These are phyloP conservation scores for Cartodere bifasciata DNA, from an alignment of 2,888 invertebrate genomes.

Conservation along the genomic window DNA sequence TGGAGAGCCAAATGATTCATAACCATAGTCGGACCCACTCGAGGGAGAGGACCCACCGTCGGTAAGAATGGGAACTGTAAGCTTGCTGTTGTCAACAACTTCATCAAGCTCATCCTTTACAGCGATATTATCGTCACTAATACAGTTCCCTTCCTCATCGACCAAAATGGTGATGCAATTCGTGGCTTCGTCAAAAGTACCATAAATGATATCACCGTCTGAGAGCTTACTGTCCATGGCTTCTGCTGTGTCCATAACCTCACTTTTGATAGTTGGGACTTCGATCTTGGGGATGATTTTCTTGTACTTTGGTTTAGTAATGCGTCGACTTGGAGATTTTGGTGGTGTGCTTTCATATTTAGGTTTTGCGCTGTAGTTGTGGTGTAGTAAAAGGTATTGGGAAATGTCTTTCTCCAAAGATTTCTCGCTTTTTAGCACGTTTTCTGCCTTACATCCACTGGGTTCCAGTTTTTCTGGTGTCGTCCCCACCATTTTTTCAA, in stretches of 20 bases:
- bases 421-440: slow-evolving; percentile 9
- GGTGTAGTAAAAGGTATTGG: slow-evolving; percentile 29
- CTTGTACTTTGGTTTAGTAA: slow-evolving; percentile 16
- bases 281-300: slow-evolving; percentile 13
- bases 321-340: slow-evolving; percentile 9
- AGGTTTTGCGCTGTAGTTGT: slow-evolving; percentile 28
- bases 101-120: neutral
- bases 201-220: slow-evolving; percentile 51
- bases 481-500: slow-evolving; percentile 76
- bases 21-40: slow-evolving; percentile 45
- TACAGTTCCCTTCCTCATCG: slow-evolving; percentile 44
- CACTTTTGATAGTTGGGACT: slow-evolving; percentile 1
- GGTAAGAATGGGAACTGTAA: neutral
- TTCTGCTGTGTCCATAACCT: slow-evolving; percentile 2
- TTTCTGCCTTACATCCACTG: slow-evolving; percentile 42
- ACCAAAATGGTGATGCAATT: slow-evolving; percentile 64
- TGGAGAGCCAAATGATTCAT: slow-evolving; percentile 54
- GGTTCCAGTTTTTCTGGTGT: slow-evolving; percentile 76
- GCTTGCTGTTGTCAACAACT: slow-evolving; percentile 1
- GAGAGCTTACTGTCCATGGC: slow-evolving; percentile 8
- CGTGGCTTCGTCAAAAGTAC: slow-evolving; percentile 57
- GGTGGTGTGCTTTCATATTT: slow-evolving; percentile 9
- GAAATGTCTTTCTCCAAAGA: slow-evolving; percentile 25
- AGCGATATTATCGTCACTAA: slow-evolving; percentile 29
- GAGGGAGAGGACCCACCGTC: slow-evolving; percentile 19